Evolutionary conservation across 2,797 vertebrate species (phyloP).

Genomic region (Tympanoctomys barrerae): DNA sequence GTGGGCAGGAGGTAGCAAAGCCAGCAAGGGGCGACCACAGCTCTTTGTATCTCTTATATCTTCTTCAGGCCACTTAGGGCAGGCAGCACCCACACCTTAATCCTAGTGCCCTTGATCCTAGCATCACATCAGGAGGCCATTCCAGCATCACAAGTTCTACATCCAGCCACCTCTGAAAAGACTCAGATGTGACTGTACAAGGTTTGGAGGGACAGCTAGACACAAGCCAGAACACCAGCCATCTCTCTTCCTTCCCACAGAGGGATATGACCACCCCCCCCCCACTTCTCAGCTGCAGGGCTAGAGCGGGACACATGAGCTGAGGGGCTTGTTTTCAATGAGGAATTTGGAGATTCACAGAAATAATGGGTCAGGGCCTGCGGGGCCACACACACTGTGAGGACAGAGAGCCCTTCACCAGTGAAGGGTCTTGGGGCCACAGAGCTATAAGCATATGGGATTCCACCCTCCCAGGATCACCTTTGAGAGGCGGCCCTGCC

Average conservation of each 20-base stretch:
- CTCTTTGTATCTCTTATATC: not conserved
- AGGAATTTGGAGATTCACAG: slow-evolving; percentile 53
- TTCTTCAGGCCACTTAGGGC: not conserved
- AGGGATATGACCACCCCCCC: not conserved
- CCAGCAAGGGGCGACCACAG: not conserved
- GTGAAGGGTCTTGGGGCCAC: not conserved
- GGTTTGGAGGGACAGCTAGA: not conserved
- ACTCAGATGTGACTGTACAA: not conserved
- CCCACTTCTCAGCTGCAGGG: slow-evolving; percentile 74
- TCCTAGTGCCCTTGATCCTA: not conserved
- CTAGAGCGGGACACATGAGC: slow-evolving; percentile 65
- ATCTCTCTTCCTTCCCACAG: slow-evolving; percentile 60
- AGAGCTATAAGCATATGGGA: accelerated
- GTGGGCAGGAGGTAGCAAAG: not conserved
- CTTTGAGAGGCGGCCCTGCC: not conserved
- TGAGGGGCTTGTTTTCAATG: slow-evolving; percentile 69
- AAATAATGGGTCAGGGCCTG: slow-evolving; percentile 55
- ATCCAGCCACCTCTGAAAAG: not conserved
- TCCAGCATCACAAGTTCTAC: not conserved
- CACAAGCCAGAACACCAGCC: not conserved
- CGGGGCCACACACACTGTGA: not conserved
- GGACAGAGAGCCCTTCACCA: not conserved
- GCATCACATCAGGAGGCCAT: not conserved
- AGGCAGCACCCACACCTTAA: not conserved
- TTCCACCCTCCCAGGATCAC: too few relatives aligned